These are phyloP conservation scores for Nasonia longicornis DNA, from an alignment of 1,140 invertebrate genomes.

Conservation along the genomic window DNA sequence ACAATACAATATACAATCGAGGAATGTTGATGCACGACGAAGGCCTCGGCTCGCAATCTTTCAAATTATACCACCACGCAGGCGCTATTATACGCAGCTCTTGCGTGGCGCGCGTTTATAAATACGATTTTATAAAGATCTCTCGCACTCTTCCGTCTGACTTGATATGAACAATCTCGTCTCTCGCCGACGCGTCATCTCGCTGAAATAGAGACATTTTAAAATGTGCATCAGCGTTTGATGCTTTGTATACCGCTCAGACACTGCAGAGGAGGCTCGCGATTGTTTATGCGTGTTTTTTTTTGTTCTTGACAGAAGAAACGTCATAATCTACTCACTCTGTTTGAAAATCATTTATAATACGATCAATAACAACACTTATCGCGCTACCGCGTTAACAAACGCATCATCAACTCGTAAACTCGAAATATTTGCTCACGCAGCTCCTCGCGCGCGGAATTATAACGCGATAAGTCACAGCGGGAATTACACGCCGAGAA, in stretches of 20 bases:
- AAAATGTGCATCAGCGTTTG: background rate
- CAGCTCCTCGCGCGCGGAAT: background rate
- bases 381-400: too few species aligned
- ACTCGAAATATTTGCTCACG: too few species aligned
- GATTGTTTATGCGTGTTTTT: background rate
- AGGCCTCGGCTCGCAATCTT: conserved; percentile 52
- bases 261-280: background rate
- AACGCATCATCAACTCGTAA: too few species aligned
- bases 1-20: conserved; percentile 27
- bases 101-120: conserved; percentile 54
- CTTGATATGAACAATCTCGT: conserved; percentile 12
- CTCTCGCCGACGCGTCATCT: conserved; percentile 1
- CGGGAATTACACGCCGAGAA: background rate
- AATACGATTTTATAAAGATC: conserved; percentile 47
- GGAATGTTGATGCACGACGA: conserved; percentile 39
- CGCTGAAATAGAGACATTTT: conserved; percentile 34
- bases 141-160: conserved; percentile 8
- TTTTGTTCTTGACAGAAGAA: background rate
- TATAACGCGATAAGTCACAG: conserved; percentile 33
- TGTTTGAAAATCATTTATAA: too few species aligned
- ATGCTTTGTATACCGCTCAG: background rate
- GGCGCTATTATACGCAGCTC: conserved; percentile 33
- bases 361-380: too few species aligned
- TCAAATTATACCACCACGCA: conserved; percentile 46
- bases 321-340: too few species aligned